These are phyloP conservation scores for Globodera ellingtonae DNA, from an alignment of 1,140 invertebrate genomes.

Conservation along the genomic window DNA sequence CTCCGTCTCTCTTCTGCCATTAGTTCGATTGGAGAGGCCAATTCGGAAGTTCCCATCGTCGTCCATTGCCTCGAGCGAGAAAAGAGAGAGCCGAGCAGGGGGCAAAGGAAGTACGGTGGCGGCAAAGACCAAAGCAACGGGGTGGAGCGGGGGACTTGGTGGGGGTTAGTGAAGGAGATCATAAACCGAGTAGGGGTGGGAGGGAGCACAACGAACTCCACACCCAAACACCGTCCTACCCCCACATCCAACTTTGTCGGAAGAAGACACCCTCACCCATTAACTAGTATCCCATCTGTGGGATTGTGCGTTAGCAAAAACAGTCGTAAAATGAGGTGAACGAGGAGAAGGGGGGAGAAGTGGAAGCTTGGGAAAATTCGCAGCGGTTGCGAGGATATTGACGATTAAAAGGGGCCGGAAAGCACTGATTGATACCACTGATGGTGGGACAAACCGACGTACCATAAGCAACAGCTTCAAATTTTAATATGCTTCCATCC, in stretches of 20 bases:
- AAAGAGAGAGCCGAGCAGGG: neutral
- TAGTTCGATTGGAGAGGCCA: neutral
- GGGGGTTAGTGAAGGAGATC: neutral
- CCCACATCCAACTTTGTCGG: neutral
- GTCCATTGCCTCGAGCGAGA: neutral
- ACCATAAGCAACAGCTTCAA: neutral
- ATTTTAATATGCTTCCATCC: too few species aligned
- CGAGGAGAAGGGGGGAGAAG: constrained; percentile 1
- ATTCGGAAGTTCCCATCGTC: constrained; percentile 3
- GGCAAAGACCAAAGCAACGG: constrained; percentile 1
- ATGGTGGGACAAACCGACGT: neutral
- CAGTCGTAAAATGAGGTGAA: constrained; percentile 24
- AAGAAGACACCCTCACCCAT: neutral
- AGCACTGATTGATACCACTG: neutral
- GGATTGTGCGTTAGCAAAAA: constrained; percentile 20
- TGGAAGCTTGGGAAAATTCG: constrained; percentile 1
- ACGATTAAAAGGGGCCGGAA: neutral
- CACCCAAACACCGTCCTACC: neutral
- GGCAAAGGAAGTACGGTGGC: neutral
- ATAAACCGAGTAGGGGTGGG: neutral
- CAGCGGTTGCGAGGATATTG: neutral
- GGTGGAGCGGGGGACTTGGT: neutral
- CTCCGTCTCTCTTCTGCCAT: neutral
- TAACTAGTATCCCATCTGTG: constrained; percentile 11
- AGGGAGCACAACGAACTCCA: neutral